Percentiles rank a stretch among this genome's conserved stretches.
Conservation (phyloP, 2,113 vertebrate species). For the Pituophis catenifer region DNA sequence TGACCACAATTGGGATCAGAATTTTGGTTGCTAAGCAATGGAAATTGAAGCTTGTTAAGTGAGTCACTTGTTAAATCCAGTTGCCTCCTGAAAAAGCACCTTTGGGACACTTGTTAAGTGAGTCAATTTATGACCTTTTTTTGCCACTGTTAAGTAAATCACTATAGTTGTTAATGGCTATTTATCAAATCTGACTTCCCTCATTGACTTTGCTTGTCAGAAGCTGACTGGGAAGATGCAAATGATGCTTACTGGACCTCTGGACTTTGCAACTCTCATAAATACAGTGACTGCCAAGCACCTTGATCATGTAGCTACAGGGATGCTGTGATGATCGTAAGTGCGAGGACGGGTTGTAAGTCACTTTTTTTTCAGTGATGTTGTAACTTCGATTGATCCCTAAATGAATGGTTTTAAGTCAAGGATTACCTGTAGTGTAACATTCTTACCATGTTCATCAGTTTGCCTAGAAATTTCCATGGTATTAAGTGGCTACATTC, state of each 20-base stretch:
- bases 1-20: background rate
- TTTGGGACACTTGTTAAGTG: no score
- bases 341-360: background rate
- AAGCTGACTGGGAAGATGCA: background rate
- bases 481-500: conserved; percentile 7
- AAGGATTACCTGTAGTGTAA: background rate
- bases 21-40: background rate
- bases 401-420: background rate
- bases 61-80: no score
- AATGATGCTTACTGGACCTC: background rate
- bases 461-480: background rate
- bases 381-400: background rate
- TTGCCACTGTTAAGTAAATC: no score
- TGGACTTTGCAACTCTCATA: background rate
- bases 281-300: background rate
- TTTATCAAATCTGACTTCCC: no score
- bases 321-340: background rate
- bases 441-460: background rate
- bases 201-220: background rate
- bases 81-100: no score
- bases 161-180: no score
- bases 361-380: background rate
- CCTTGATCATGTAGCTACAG: background rate
- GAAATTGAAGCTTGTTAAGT: background rate
- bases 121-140: no score